Evolutionary conservation across 2,888 invertebrate species (phyloP), one percentile per base, ranked within the genome.

Genomic region (Orgyia antiqua): DNA sequence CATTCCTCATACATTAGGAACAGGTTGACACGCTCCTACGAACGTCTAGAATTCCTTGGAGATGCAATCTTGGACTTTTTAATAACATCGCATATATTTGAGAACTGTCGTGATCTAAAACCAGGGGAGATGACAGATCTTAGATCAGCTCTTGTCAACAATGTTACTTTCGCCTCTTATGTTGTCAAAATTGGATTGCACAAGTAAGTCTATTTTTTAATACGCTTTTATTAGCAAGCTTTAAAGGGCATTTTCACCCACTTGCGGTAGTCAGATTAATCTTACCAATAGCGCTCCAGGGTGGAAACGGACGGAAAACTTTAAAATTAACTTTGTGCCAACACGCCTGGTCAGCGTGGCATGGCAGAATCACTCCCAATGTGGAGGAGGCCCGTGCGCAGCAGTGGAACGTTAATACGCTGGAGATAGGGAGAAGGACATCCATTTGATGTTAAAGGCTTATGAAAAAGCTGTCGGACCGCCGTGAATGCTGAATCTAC

Each of bases 61-160:
- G 97, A 98, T 82, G 96, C 97, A 4, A 88, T 98, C 13, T 75
- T 97, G 30, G 97, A 98, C 76, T 96, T 96, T 67, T 74, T 98
- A 7, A 91, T 98, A 13, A 97, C 97, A 0, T 87, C 93, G 7
- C 91, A 96, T 63, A 93, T 99, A 30, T 98, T 90, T 65, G 96
- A 97, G 70, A 89, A 90, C 40, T 90, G 90, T 39, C 80, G 79
- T 0, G 57, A 84, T 12, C 84, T 94, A 60, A 89, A 89, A 33
- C 96, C 97, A 0, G 98, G 98, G 0, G 91, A 95, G 10, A 76
- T 99, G 33, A 98, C 98, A 0, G 98, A 99, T 77, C 69, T 99
- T 37, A 88, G 99, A 19, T 98, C 98, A 0, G 96, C 99, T 0
- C 87, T 99, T 2, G 99, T 99, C 2, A 99, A 99, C 68, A 99